Percentiles rank a stretch among this genome's conserved stretches.
Evolutionary conservation across 2,888 invertebrate species (phyloP).

Genomic region (Pollenia labialis): DNA sequence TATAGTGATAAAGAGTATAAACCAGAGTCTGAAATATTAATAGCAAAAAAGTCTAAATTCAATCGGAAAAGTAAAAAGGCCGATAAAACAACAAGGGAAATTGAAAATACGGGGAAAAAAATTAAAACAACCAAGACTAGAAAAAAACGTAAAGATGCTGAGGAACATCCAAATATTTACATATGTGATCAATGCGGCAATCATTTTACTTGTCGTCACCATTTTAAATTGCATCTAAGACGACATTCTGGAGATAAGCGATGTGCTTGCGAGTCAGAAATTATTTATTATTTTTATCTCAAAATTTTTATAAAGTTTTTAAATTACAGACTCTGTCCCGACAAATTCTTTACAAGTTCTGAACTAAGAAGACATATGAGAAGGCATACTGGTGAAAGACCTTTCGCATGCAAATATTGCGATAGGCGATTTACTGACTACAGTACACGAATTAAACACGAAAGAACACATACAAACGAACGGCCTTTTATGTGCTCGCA

Average conservation of each 20-base stretch:
- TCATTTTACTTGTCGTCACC: conserved; percentile 78
- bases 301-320: conserved; percentile 9
- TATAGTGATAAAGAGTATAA: conserved; percentile 20
- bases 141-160: conserved; percentile 49
- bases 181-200: conserved; percentile 81
- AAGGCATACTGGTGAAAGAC: conserved; percentile 79
- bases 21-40: background rate
- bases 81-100: background rate
- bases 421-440: conserved; percentile 79
- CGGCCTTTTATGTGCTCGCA: conserved; percentile 79
- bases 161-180: conserved; percentile 68
- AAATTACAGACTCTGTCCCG: conserved; percentile 77
- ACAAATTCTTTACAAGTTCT: conserved; percentile 79
- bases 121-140: conserved; percentile 4
- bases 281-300: background rate
- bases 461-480: conserved; percentile 80
- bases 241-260: conserved; percentile 81
- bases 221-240: conserved; percentile 79
- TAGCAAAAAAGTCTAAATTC: conserved; percentile 4
- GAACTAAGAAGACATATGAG: conserved; percentile 80
- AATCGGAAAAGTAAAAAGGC: conserved; percentile 6
- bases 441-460: conserved; percentile 79
- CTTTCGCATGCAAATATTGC: conserved; percentile 79
- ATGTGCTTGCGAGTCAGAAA: conserved; percentile 80
- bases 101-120: conserved; percentile 2